These are phyloP conservation scores for Flexamia atlantica DNA, from an alignment of 2,888 invertebrate species.

Conservation along the genomic window DNA sequence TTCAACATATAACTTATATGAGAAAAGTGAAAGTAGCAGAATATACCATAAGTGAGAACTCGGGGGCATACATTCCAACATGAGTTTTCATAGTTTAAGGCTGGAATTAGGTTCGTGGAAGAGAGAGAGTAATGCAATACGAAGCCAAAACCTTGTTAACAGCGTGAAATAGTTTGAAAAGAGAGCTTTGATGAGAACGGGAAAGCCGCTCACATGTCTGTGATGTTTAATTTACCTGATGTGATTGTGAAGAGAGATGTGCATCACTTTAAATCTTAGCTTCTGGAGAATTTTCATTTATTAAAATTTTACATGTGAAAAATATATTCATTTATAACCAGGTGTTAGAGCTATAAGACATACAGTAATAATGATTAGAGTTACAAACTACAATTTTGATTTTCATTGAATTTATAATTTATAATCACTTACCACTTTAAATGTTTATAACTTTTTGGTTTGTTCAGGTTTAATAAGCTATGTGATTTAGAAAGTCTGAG, in stretches of 20 bases:
- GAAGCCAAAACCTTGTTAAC: constrained; percentile 38
- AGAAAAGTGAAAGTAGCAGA: too few relatives aligned
- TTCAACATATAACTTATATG: too few relatives aligned
- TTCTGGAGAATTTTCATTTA: background rate
- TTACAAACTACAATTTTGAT: too few relatives aligned
- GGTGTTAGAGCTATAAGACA: too few relatives aligned
- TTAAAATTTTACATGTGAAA: background rate
- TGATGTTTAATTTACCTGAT: constrained; percentile 31
- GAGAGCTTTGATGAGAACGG: constrained; percentile 4
- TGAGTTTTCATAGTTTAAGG: background rate
- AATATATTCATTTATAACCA: too few relatives aligned
- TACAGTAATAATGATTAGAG: too few relatives aligned
- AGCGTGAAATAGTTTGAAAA: constrained; percentile 39
- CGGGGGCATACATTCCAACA: background rate
- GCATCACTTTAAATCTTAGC: background rate
- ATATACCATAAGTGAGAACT: too few relatives aligned
- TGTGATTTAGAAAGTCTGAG: too few relatives aligned
- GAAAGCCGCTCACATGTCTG: constrained; percentile 25
- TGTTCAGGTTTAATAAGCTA: too few relatives aligned
- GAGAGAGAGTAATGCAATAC: background rate
- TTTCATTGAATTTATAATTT: too few relatives aligned
- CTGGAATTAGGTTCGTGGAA: background rate
- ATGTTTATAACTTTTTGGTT: too few relatives aligned
- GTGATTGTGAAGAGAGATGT: background rate
- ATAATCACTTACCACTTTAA: too few relatives aligned